Evolutionary conservation across 2,797 vertebrate genomes (phyloP).

Genomic region (Leontopithecus rosalia): DNA sequence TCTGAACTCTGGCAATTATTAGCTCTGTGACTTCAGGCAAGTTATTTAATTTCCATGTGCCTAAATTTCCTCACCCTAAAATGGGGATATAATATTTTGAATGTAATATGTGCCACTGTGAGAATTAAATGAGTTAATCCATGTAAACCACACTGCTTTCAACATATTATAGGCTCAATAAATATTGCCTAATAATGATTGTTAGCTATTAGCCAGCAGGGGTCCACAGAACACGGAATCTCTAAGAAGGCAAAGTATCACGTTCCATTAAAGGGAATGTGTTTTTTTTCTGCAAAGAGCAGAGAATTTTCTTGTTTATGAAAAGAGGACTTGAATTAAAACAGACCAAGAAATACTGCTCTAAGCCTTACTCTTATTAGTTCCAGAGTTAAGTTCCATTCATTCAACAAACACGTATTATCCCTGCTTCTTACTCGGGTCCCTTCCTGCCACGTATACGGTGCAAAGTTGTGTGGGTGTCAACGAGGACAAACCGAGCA

Average conservation of each 20-base stretch:
- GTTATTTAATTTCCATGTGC: background rate
- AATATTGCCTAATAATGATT: background rate
- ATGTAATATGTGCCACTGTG: background rate
- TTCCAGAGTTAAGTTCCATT: background rate
- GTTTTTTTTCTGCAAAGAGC: background rate
- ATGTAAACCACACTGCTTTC: background rate
- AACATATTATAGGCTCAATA: background rate
- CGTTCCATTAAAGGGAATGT: background rate
- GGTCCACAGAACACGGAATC: background rate
- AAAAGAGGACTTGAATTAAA: conserved; percentile 28
- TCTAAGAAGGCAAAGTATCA: background rate
- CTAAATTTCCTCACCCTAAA: background rate
- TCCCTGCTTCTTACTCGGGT: background rate
- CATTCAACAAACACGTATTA: background rate
- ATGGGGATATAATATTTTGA: background rate
- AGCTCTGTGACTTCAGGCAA: background rate
- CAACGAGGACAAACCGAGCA: background rate
- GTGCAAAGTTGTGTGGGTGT: background rate
- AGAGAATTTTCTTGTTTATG: background rate
- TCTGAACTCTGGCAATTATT: background rate
- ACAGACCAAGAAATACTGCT: background rate
- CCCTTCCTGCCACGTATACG: fast-evolving
- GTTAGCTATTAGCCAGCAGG: background rate
- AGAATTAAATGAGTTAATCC: background rate
- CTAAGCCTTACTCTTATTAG: background rate